Evolutionary conservation across 2,797 vertebrate species (phyloP).

Genomic region (Euphonia xanthogaster): DNA sequence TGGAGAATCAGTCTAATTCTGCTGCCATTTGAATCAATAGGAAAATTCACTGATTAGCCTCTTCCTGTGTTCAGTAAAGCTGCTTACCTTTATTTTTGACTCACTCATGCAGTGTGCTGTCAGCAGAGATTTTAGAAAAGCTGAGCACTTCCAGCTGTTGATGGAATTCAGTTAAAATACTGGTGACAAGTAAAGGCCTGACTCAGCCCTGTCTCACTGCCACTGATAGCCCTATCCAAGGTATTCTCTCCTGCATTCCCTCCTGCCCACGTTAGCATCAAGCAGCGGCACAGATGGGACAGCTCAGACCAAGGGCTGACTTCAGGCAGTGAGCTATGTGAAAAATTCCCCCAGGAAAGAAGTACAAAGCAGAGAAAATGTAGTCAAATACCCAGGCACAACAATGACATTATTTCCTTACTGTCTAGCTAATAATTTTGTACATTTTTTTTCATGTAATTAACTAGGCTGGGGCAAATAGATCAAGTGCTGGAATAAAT

Average conservation of each 20-base stretch:
- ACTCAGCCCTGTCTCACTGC: background rate
- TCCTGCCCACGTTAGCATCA: background rate
- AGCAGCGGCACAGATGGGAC: background rate
- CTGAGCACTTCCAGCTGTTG: constrained; percentile 16
- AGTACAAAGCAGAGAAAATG: background rate
- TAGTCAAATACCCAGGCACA: background rate
- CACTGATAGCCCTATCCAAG: background rate
- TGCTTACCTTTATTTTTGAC: constrained; percentile 9
- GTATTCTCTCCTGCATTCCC: background rate
- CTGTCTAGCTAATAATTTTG: background rate
- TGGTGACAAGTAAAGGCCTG: background rate
- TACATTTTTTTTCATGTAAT: background rate
- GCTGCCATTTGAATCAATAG: background rate
- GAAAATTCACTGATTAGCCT: constrained; percentile 7
- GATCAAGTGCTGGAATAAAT: background rate
- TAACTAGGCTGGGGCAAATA: background rate
- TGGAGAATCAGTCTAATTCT: constrained; percentile 4
- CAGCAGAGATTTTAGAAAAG: background rate
- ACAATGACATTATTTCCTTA: background rate
- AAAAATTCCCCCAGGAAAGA: background rate
- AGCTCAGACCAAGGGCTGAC: background rate
- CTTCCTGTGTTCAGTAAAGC: constrained; percentile 15
- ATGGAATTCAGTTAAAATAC: background rate
- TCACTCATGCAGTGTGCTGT: background rate
- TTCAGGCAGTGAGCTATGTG: background rate